phyloP scores from a whole-genome alignment of 2,113 vertebrate genomes.

The Oreocharis arfaki region DNA sequence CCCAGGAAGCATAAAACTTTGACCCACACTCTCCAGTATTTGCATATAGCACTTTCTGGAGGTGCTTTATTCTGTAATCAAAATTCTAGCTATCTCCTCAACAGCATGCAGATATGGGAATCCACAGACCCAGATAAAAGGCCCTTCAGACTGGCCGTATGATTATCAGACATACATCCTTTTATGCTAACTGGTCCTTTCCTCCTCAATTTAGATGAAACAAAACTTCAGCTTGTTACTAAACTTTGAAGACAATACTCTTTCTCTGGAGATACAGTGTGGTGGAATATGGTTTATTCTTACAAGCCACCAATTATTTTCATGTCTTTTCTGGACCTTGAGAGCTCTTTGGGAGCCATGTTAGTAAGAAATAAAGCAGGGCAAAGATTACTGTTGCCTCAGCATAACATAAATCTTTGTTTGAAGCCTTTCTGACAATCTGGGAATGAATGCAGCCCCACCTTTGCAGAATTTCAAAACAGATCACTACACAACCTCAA shows the following conservation, averaged over 20 bases:
- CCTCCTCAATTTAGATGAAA: neutral
- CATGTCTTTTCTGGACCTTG: neutral
- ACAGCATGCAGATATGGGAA: neutral
- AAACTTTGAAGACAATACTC: neutral
- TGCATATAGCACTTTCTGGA: slow-evolving; percentile 48
- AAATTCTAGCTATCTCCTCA: slow-evolving; percentile 21
- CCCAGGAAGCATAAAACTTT: slow-evolving; percentile 55
- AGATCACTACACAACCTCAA: neutral
- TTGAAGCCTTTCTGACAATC: neutral
- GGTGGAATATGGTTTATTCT: neutral
- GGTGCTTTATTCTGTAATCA: slow-evolving; percentile 25
- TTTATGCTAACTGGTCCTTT: slow-evolving; percentile 3
- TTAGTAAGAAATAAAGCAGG: neutral
- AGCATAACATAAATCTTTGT: neutral
- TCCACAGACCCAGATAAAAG: neutral
- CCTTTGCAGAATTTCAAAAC: neutral
- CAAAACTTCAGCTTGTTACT: neutral
- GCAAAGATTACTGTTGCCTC: neutral
- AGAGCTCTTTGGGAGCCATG: neutral
- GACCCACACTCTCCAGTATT: slow-evolving; percentile 39
- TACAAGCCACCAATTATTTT: neutral
- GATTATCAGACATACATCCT: neutral
- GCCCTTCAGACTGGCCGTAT: neutral
- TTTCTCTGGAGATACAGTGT: neutral
- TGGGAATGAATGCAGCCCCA: neutral